A percentile compares a stretch with the other conserved stretches of the same genome.
Conservation (phyloP, 2,113 vertebrate species). For the Upupa epops region DNA sequence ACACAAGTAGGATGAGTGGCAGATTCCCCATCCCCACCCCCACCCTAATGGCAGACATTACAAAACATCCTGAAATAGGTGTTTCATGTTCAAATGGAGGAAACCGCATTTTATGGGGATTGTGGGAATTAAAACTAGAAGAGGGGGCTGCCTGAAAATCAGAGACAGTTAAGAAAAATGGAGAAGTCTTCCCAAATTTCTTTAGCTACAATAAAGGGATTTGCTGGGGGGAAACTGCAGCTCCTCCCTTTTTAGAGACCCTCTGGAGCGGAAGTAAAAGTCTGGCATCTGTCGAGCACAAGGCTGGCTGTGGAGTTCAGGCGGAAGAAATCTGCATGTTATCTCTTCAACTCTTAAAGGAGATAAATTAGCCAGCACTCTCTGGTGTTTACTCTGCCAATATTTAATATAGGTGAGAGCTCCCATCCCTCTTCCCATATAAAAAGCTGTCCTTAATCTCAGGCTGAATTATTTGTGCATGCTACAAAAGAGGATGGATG, state of each 20-base stretch:
- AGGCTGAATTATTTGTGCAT: neutral
- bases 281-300: no score
- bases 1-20: neutral
- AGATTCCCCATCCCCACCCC: neutral
- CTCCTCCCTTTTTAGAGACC: neutral
- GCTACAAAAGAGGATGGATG: neutral
- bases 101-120: neutral
- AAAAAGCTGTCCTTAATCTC: neutral
- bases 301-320: neutral
- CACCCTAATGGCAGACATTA: no score
- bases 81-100: neutral
- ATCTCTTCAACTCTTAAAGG: neutral
- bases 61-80: neutral
- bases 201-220: neutral
- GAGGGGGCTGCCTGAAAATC: neutral
- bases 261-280: neutral
- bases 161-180: neutral
- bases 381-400: neutral
- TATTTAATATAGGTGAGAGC: neutral
- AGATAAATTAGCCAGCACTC: neutral
- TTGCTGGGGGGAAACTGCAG: neutral
- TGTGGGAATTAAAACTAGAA: neutral
- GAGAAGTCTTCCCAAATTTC: neutral
- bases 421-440: neutral
- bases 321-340: neutral